Evolutionary conservation across 2,888 invertebrate species (phyloP).

Genomic region (Eledone cirrhosa): DNA sequence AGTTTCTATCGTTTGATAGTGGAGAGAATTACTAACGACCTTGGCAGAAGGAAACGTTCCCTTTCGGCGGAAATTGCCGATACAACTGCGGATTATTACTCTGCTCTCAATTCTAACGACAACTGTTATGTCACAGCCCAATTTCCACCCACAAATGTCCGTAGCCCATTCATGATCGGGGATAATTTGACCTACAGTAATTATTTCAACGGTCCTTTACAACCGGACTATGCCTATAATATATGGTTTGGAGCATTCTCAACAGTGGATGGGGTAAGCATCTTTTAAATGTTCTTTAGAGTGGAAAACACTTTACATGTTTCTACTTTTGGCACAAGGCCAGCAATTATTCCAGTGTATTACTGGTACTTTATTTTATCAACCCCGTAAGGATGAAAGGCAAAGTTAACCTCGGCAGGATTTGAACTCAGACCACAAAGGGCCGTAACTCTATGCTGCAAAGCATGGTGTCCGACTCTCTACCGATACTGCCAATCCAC

Average conservation of each 20-base stretch:
- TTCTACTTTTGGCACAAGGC: too few species aligned
- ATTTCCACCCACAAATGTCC: constrained; percentile 74
- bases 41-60: constrained; percentile 36
- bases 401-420: too few species aligned
- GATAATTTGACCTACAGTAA: constrained; percentile 80
- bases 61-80: constrained; percentile 70
- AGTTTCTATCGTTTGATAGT: constrained; percentile 61
- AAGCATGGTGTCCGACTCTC: too few species aligned
- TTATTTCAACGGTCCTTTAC: constrained; percentile 82
- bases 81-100: constrained; percentile 72
- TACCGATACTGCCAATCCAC: too few species aligned
- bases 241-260: constrained; percentile 80
- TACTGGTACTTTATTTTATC: too few species aligned
- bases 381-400: too few species aligned
- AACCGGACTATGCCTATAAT: constrained; percentile 73
- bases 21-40: constrained; percentile 38
- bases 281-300: too few species aligned
- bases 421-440: too few species aligned
- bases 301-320: too few species aligned
- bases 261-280: constrained; percentile 73
- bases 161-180: constrained; percentile 80
- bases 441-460: too few species aligned
- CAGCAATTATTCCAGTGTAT: too few species aligned
- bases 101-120: constrained; percentile 75
- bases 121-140: constrained; percentile 87